Evolutionary conservation across 2,113 vertebrate species (phyloP), one percentile per base, ranked within the genome.

Genomic region (Phylloscopus whistleri): DNA sequence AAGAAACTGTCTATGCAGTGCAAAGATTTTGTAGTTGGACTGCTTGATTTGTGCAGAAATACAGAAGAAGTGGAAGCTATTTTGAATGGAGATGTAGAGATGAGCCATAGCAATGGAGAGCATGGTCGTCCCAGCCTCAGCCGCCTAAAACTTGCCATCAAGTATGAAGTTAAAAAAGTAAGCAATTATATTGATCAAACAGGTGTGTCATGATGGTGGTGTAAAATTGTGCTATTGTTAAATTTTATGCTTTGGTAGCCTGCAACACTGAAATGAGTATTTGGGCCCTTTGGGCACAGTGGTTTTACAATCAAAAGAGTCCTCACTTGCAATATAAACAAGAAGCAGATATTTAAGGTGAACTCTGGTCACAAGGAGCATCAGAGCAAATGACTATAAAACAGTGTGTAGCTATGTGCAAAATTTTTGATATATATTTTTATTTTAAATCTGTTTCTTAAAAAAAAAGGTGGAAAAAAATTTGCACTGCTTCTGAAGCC

Each of bases 151-250:
- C 98, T 99, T 2, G 99, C 99, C 92, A 99, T 99, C 96, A 99
- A 99, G 90, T 99, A 99, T 26, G 99, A 99, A 96, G 98, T 99
- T 7, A 99, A 99, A 98, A 99, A 99, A 98, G 99, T 99, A 97
- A 98, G 97, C 48, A 79, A 52, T 82, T 89, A 37, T 16, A 6
- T 64, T 90, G 69, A 88, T 89, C 33, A 84, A 83, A 27, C 15
- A 58, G 51, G 63, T 2, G 1, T 63, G n/a, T 77, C 78, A 37
- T 76, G 11, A 24, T 39, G 35, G 10, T 49, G 43, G 9, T 30
- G 16, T 62, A 60, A 67, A 86, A 67, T 43, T 20, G 7, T 84
- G 46, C 39, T 58, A 1, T 46, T 62, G 33, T 68, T 94, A 41
- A 80, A 30, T 70, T 55, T 93, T 86, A 30, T 81, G 28, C 46